These are phyloP conservation scores for Oxyteleia sp. DNA, from an alignment of 2,888 invertebrate genomes.

Conservation along the genomic window DNA sequence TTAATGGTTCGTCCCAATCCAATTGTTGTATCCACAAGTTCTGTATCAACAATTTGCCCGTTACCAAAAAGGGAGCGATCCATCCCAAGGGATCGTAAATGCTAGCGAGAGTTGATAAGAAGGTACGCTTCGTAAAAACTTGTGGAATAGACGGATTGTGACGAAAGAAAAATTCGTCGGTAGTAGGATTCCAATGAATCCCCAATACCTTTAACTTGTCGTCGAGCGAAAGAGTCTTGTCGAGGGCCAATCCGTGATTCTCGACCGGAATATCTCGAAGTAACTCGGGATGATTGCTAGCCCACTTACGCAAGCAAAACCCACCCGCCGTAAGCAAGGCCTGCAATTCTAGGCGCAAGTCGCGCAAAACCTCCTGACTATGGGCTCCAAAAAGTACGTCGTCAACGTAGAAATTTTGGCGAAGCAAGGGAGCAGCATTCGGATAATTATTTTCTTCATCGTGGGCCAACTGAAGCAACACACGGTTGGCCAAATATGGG, in stretches of 20 bases:
- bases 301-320: constrained; percentile 15
- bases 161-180: not conserved
- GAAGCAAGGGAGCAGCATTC: not conserved
- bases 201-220: constrained; percentile 6
- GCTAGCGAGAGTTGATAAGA: not conserved
- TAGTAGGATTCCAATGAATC: not conserved
- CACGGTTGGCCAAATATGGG: not conserved
- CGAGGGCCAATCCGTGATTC: constrained; percentile 18
- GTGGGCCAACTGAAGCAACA: not conserved
- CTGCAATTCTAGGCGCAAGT: not conserved
- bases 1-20: not conserved
- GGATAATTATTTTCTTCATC: not conserved
- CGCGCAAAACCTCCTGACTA: not conserved
- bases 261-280: constrained; percentile 2
- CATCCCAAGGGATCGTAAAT: not conserved
- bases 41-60: not conserved
- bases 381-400: constrained; percentile 28
- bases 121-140: not conserved
- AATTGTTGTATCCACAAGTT: not conserved
- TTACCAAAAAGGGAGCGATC: not conserved
- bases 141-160: not conserved
- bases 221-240: not conserved
- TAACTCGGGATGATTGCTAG: constrained; percentile 3
- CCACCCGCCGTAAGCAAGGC: too few relatives aligned
- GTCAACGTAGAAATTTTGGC: constrained; percentile 12